phyloP scores from a whole-genome alignment of 2,888 invertebrate genomes.

The Nomada flava region DNA sequence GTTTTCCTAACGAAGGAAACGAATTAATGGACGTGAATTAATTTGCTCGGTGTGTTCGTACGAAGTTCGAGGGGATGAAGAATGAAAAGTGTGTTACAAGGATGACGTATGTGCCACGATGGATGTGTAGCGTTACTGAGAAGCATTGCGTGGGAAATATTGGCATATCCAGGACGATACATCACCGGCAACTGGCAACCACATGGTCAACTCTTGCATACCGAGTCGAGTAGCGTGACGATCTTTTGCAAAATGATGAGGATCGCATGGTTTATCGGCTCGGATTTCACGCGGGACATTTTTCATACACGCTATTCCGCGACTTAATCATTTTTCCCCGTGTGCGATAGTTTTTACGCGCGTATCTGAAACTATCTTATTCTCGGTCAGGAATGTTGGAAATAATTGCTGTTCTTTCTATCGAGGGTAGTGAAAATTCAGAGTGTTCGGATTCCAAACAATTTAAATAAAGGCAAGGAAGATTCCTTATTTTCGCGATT shows the following conservation, averaged over 20 bases:
- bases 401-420: too few species aligned
- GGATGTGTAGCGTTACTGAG: not conserved
- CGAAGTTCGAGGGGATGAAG: not conserved
- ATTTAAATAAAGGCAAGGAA: too few species aligned
- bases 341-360: not conserved
- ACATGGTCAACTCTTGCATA: conserved; percentile 1
- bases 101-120: not conserved
- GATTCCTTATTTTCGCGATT: too few species aligned
- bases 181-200: conserved; percentile 15
- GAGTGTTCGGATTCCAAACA: too few species aligned
- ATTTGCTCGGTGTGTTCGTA: not conserved
- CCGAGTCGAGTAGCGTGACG: not conserved
- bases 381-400: too few species aligned
- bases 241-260: not conserved
- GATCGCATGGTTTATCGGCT: not conserved
- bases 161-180: not conserved
- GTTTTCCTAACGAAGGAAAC: not conserved
- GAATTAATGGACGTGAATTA: not conserved
- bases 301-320: not conserved
- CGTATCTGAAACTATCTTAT: too few species aligned
- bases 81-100: not conserved
- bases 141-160: not conserved
- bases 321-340: too few species aligned
- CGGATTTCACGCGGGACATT: not conserved
- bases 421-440: too few species aligned